Evolutionary conservation across 2,113 vertebrate genomes (phyloP), one percentile per base, ranked within the genome.

Genomic region (Hylia prasina): DNA sequence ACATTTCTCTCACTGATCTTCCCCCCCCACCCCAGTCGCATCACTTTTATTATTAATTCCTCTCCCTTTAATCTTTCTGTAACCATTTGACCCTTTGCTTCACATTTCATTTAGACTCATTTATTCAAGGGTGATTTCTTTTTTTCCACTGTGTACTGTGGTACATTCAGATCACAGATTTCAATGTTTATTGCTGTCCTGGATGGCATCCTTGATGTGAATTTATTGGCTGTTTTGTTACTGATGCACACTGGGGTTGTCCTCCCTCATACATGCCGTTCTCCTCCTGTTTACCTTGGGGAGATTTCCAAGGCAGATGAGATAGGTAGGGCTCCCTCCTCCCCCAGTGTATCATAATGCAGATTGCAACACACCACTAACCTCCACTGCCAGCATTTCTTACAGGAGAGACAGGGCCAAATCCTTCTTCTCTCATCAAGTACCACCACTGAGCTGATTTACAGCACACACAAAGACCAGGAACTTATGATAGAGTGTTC

Each of bases 141-240:
- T 54, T 35, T 24, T 18, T 6, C 1, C 1, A 33, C 6, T n/a
- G 2, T 9, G 35, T 33, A 42, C 61, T 24, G 18, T 40, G 21
- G 23, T 48, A 45, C 25, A 33, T 23, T 64, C 33, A 82, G 69
- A 76, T 44, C 45, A 5, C 17, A 78, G 57, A 93, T 50, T 87
- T 57, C 70, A 68, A 42, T 13, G 48, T 28, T 71, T 15, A 31
- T 12, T 71, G n/a, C 28, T 40, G 61, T 53, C 81, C 63, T 6
- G 21, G 30, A 72, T 51, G 31, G 35, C 27, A 82, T 66, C 54
- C 64, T 90, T 76, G 57, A 94, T 10, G 42, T 63, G 40, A 77
- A 93, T 96, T 93, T 90, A 91, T 77, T 73, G 42, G 7, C 50
- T 87, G 78, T 8, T 94, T 85, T 85, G 75, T 77, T 82, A 35